Percentiles rank a stretch among this genome's conserved stretches.
These are phyloP conservation scores for Gadopsis bispinosus DNA, from an alignment of 2,797 vertebrate genomes.

Conservation along the genomic window DNA sequence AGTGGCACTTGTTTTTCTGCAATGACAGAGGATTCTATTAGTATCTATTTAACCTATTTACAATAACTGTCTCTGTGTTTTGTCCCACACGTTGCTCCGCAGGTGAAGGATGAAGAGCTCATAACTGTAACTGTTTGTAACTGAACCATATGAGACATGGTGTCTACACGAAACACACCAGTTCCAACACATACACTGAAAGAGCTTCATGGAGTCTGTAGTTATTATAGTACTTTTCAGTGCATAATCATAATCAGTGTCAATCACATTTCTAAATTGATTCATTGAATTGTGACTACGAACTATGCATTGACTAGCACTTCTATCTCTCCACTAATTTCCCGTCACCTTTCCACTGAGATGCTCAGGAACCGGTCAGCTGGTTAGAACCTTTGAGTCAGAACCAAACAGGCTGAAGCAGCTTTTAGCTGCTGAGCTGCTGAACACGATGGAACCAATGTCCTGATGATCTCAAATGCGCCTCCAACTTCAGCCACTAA, in stretches of 20 bases:
- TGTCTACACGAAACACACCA: neutral
- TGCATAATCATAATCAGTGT: neutral
- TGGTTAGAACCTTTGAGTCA: too few relatives aligned
- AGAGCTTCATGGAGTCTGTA: neutral
- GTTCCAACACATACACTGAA: too few relatives aligned
- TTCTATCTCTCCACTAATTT: too few relatives aligned
- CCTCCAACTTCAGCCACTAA: too few relatives aligned
- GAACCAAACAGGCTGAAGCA: too few relatives aligned
- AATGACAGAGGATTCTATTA: slow-evolving; percentile 27
- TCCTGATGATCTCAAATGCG: too few relatives aligned
- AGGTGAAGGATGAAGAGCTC: neutral
- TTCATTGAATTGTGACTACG: neutral
- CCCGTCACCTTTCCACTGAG: too few relatives aligned
- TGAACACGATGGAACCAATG: too few relatives aligned
- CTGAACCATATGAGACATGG: neutral
- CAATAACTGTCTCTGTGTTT: neutral
- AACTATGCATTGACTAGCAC: too few relatives aligned
- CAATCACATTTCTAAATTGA: neutral
- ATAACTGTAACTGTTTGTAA: neutral
- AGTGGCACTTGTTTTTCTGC: slow-evolving; percentile 83
- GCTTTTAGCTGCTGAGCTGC: too few relatives aligned
- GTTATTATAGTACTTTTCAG: neutral
- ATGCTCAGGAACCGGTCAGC: too few relatives aligned
- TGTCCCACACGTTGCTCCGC: neutral
- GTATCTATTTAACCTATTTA: neutral